These are phyloP conservation scores for Stegodyphus dumicola DNA, from an alignment of 1,140 invertebrate species.

Conservation along the genomic window DNA sequence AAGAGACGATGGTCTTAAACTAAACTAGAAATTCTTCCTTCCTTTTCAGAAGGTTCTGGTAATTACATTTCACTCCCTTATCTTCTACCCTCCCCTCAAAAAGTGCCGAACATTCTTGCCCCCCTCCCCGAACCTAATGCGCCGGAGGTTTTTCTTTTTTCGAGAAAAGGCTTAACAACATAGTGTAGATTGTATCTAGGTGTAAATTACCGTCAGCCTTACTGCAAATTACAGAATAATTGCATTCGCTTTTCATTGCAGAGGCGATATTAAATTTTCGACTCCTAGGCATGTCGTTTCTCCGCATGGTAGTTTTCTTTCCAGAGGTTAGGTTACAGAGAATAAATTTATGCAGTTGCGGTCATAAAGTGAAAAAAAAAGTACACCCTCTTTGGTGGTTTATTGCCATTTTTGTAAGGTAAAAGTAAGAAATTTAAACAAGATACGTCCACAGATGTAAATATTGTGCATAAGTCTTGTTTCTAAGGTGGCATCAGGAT, in stretches of 20 bases:
- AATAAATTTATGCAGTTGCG: slow-evolving; percentile 17
- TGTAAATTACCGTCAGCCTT: slow-evolving; percentile 44
- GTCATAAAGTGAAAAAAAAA: slow-evolving; percentile 17
- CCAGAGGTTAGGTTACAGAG: background rate
- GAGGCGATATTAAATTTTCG: slow-evolving; percentile 51
- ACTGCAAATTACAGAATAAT: slow-evolving; percentile 58
- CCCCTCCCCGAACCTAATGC: background rate
- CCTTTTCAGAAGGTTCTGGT: slow-evolving; percentile 33
- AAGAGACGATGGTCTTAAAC: slow-evolving; percentile 40
- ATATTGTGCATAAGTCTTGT: too few species aligned
- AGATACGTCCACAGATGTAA: too few species aligned
- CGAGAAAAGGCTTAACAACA: slow-evolving; percentile 5
- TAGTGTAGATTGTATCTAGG: slow-evolving; percentile 47
- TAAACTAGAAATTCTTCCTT: slow-evolving; percentile 48
- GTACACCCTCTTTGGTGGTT: background rate
- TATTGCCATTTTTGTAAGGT: background rate
- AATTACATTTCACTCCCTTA: slow-evolving; percentile 47
- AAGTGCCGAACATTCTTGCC: slow-evolving; percentile 13
- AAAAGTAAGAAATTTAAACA: too few species aligned
- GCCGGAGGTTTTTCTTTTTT: slow-evolving; percentile 16
- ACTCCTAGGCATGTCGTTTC: slow-evolving; percentile 25
- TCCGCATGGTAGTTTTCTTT: slow-evolving; percentile 18
- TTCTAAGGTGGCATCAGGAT: too few species aligned
- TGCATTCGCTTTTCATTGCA: slow-evolving; percentile 53
- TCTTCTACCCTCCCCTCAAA: background rate